Evolutionary conservation across 2,113 vertebrate genomes (phyloP).

Genomic region (Monopterus albus): DNA sequence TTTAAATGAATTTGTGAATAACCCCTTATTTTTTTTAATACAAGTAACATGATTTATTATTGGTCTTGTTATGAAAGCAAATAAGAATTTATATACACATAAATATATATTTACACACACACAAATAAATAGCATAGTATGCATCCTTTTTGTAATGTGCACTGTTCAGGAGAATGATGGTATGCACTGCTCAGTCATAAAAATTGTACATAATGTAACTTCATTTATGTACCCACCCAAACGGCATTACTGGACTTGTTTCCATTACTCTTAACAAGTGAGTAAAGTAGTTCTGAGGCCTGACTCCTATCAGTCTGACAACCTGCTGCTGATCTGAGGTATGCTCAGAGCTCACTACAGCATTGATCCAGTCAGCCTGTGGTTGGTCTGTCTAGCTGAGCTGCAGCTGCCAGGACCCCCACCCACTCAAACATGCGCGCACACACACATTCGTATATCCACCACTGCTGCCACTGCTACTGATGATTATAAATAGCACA

Average conservation of each 20-base stretch:
- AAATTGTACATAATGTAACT: not conserved
- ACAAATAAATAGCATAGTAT: too few relatives aligned
- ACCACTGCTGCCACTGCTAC: slow-evolving; percentile 57
- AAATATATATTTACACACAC: too few relatives aligned
- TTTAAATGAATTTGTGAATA: too few relatives aligned
- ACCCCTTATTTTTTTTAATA: too few relatives aligned
- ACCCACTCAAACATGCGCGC: slow-evolving; percentile 53
- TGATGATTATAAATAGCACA: slow-evolving; percentile 81
- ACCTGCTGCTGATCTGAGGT: slow-evolving; percentile 42
- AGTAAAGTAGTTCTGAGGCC: slow-evolving; percentile 20
- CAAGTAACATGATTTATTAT: too few relatives aligned
- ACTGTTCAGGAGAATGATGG: too few relatives aligned
- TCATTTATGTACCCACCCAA: too few relatives aligned
- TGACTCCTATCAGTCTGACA: slow-evolving; percentile 49
- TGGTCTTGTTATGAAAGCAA: too few relatives aligned
- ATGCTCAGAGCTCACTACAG: slow-evolving; percentile 22
- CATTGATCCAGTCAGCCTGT: slow-evolving; percentile 56
- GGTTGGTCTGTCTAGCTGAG: slow-evolving; percentile 37
- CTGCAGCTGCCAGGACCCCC: slow-evolving; percentile 73
- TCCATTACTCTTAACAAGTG: not conserved
- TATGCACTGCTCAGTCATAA: not conserved
- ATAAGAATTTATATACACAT: too few relatives aligned
- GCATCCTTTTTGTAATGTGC: too few relatives aligned
- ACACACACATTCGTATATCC: slow-evolving; percentile 59
- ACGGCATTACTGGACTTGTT: not conserved